phyloP scores from a whole-genome alignment of 2,888 invertebrate genomes.

The Poecilobothrus nobilitatus region DNA sequence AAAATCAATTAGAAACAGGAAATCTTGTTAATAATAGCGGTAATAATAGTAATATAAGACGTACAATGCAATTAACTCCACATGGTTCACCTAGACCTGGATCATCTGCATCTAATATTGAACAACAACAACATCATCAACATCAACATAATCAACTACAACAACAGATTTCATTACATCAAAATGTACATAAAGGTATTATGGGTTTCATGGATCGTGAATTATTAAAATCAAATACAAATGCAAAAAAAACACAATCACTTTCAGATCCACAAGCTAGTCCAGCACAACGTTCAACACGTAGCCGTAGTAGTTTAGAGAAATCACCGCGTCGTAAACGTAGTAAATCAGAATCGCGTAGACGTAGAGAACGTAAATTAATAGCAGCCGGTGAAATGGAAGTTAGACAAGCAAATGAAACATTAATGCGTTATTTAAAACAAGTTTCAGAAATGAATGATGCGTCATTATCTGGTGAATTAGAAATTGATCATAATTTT shows the following conservation, averaged over 20 bases:
- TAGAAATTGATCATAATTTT: conserved; percentile 43
- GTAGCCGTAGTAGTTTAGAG: conserved; percentile 42
- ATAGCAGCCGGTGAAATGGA: conserved; percentile 45
- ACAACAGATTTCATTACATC: conserved; percentile 21
- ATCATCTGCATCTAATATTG: conserved; percentile 20
- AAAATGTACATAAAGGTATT: conserved; percentile 41
- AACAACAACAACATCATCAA: conserved; percentile 35
- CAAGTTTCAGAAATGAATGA: conserved; percentile 45
- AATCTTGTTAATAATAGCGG: too few relatives aligned
- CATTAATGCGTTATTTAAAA: conserved; percentile 43
- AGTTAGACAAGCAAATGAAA: conserved; percentile 43
- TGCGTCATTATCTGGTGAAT: conserved; percentile 42
- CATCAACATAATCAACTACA: conserved; percentile 15
- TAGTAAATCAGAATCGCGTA: conserved; percentile 44
- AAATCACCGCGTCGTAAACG: conserved; percentile 44
- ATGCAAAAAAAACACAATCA: conserved; percentile 40
- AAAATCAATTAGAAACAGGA: conserved; percentile 20
- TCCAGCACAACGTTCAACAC: conserved; percentile 42
- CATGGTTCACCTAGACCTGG: conserved; percentile 11
- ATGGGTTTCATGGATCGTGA: conserved; percentile 44
- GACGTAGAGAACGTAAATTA: conserved; percentile 41
- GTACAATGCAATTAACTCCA: conserved; percentile 29
- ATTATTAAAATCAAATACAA: conserved; percentile 28
- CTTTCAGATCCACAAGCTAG: conserved; percentile 44
- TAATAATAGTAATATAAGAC: conserved; percentile 33